Base-by-base conservation (phyloP, 37 sponge, comb jelly and placozoan species). In the Corticium candelabrum region DNA sequence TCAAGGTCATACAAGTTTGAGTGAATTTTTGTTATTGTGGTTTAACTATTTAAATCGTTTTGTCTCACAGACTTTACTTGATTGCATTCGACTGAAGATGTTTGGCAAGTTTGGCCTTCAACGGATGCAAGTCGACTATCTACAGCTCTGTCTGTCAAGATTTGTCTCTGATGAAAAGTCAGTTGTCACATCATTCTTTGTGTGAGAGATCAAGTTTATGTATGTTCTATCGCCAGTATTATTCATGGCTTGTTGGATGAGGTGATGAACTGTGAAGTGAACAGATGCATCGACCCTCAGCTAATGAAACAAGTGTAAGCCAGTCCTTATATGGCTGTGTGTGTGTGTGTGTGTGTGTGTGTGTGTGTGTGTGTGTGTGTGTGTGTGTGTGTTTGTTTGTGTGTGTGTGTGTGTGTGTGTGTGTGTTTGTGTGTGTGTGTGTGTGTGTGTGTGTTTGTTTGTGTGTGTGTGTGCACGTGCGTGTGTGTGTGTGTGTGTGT, bases 71-170 rank as follows among this genome's bases (percentile, higher is more conserved):
- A 88, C 95, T 38, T 81, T 94, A 29, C 74, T 99, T 71, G 99
- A 99, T 84, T 89, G 95, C 81, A 93, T 99, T n/a, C 76, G 99
- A 15, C 67, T 91, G 79, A 50, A 91, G 15, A 99, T 95, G 1
- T 99, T 99, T 85, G 91, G 93, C 21, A 94, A 94, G 80, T 99
- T 83, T 84, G 99, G 99, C 1, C 83, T 99, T 31, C 99, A 99
- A 76, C 99, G 94, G 82, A 87, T 99, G 77, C 99, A 99, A 78
- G 93, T 99, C 1, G 99, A 99, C 68, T 99, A 99, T 75, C 82
- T 99, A 3, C 89, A 94, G 43, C 79, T 92, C 34, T 92, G 94
- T 73, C 84, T 99, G 38, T 99, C 95, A 95, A 89, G 87, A 76
- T 99, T 88, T 83, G 99, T 99, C 30, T 88, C 90, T 5, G 96